Conservation (phyloP, 2,888 invertebrate genomes). For the Thymelicus acteon region DNA sequence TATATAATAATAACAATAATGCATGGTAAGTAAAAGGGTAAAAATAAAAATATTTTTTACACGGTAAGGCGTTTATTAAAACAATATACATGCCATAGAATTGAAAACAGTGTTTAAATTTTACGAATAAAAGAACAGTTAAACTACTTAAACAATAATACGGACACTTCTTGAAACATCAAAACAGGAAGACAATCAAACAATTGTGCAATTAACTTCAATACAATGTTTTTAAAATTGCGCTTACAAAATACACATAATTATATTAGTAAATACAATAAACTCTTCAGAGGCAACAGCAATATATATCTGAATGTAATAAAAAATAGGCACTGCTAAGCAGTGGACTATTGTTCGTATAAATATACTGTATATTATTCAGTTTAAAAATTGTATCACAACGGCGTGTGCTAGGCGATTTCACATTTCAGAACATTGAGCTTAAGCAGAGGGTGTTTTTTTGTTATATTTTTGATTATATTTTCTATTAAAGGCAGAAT, state of each 20-base stretch:
- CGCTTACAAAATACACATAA: constrained; percentile 7
- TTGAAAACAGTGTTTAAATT: constrained; percentile 22
- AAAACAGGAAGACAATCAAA: constrained; percentile 1
- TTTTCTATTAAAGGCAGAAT: constrained; percentile 47
- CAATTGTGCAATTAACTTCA: constrained; percentile 6
- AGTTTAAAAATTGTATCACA: constrained; percentile 20
- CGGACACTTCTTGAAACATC: neutral
- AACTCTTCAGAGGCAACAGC: constrained; percentile 13
- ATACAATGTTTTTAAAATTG: constrained; percentile 2
- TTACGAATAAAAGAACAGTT: constrained; percentile 13
- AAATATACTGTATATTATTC: constrained; percentile 10
- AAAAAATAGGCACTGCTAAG: constrained; percentile 57
- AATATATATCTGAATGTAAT: constrained; percentile 17
- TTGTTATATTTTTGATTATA: neutral
- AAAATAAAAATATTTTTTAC: constrained; percentile 8
- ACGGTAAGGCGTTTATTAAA: constrained; percentile 48
- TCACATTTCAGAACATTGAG: constrained; percentile 24
- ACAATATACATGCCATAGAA: constrained; percentile 43
- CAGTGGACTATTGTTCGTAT: constrained; percentile 43
- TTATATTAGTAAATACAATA: neutral
- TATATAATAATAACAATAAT: neutral
- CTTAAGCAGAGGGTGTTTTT: constrained; percentile 5
- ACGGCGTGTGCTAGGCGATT: constrained; percentile 2
- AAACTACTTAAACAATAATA: neutral
- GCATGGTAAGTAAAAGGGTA: neutral